A percentile compares a stretch with the other conserved stretches of the same genome.
These are phyloP conservation scores for Burhinus oedicnemus DNA, from an alignment of 2,113 vertebrate species.

Conservation along the genomic window DNA sequence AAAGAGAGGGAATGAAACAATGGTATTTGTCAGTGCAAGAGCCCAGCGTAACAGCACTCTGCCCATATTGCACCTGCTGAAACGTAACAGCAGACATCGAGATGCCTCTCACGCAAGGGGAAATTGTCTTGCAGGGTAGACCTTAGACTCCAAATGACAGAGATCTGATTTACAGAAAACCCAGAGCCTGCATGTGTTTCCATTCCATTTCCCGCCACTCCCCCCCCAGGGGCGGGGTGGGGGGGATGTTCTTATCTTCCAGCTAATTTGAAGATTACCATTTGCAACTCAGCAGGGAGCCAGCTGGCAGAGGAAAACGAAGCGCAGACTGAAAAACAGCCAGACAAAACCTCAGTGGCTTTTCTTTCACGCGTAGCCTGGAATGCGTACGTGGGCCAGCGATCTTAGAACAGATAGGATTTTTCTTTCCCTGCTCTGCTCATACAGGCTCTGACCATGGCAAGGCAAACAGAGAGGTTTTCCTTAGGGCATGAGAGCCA, in stretches of 20 bases:
- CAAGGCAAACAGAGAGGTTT: neutral
- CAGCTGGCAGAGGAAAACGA: neutral
- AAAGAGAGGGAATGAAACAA: neutral
- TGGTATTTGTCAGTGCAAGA: neutral
- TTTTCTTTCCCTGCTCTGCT: neutral
- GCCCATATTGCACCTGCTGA: neutral
- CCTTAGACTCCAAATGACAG: neutral
- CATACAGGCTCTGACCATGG: neutral
- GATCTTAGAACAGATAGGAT: neutral
- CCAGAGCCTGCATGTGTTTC: neutral
- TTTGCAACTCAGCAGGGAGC: neutral
- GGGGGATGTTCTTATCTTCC: neutral
- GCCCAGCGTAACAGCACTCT: neutral
- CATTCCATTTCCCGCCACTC: neutral
- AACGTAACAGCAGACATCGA: neutral
- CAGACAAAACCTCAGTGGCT: neutral
- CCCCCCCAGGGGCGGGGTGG: no score
- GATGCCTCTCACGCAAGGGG: no score
- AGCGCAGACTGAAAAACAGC: neutral
- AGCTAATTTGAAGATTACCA: neutral
- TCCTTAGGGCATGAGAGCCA: neutral
- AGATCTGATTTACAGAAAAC: neutral
- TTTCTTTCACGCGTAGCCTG: neutral
- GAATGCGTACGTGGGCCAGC: neutral
- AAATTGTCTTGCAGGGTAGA: neutral